Percentiles rank a stretch among this genome's conserved stretches.
These are phyloP conservation scores for Coregonus clupeaformis DNA, from an alignment of 2,113 vertebrate genomes.

Conservation along the genomic window DNA sequence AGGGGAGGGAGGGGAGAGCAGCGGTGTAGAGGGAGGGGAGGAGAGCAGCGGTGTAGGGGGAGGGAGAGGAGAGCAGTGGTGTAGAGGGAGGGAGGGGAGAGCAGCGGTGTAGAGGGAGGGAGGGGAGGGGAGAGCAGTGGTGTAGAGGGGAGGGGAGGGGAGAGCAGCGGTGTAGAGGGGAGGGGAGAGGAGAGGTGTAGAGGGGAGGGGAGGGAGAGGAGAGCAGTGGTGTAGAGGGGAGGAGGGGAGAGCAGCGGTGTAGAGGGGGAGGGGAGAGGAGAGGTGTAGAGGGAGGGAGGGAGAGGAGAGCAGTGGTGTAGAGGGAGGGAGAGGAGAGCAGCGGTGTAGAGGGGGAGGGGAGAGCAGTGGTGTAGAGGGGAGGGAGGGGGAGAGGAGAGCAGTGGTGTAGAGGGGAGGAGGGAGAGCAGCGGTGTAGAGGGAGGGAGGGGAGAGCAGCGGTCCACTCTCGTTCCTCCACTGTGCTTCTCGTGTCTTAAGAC, in stretches of 20 bases:
- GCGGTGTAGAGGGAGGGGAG: too few relatives aligned
- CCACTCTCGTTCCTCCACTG: conserved; percentile 35
- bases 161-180: background rate
- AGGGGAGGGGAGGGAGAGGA: conserved; percentile 19
- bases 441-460: conserved; percentile 52
- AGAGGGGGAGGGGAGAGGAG: too few relatives aligned
- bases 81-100: too few relatives aligned
- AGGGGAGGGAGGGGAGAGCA: too few relatives aligned
- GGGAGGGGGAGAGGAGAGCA: conserved; percentile 26
- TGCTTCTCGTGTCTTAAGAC: conserved; percentile 8
- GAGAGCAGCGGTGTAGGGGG: too few relatives aligned
- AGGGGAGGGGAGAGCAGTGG: background rate
- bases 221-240: too few relatives aligned
- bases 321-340: too few relatives aligned
- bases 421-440: conserved; percentile 25
- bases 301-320: too few relatives aligned
- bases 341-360: background rate
- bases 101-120: conserved; percentile 10
- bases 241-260: too few relatives aligned
- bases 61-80: too few relatives aligned
- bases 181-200: conserved; percentile 2
- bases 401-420: conserved; percentile 24
- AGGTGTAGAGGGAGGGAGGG: too few relatives aligned
- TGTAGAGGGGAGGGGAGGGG: background rate
- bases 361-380: too few relatives aligned